These are phyloP conservation scores for Porites cylindrica DNA, from an alignment of 92 coral and sea anemone genomes.

Conservation along the genomic window DNA sequence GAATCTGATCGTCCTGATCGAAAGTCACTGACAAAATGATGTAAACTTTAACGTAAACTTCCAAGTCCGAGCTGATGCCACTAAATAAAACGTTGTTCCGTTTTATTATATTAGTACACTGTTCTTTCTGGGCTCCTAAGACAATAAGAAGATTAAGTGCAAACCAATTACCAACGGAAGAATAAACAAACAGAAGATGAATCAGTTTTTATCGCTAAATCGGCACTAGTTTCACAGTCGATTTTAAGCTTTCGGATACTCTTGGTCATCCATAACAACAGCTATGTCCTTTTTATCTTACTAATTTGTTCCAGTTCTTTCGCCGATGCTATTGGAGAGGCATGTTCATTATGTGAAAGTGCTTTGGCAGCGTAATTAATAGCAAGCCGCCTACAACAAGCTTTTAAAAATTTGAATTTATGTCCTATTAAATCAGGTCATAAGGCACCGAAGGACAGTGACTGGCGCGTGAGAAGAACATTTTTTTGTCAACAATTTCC, in stretches of 20 bases:
- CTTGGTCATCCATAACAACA: background rate
- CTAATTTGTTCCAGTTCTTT: background rate
- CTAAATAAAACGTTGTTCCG: background rate
- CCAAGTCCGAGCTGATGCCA: background rate
- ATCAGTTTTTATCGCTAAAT: background rate
- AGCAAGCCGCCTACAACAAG: background rate
- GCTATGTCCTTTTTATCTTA: no score
- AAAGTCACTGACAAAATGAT: background rate
- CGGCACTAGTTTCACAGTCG: background rate
- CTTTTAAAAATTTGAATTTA: conserved; percentile 6
- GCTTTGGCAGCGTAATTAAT: conserved; percentile 2
- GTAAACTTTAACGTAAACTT: background rate
- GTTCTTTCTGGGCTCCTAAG: background rate
- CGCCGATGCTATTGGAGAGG: background rate
- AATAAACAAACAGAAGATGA: conserved; percentile 22
- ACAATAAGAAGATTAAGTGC: conserved; percentile 27
- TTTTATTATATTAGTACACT: background rate
- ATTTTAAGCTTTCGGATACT: background rate
- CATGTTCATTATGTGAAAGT: background rate
- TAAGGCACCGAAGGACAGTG: background rate
- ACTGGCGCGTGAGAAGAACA: background rate
- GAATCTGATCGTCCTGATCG: background rate
- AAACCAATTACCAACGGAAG: conserved; percentile 25
- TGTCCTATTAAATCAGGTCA: background rate
- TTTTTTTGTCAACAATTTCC: conserved; percentile 41